Percentiles rank a stretch among this genome's conserved stretches.
These are phyloP conservation scores for Schizaphis graminum DNA, from an alignment of 2,888 invertebrate genomes.

Conservation along the genomic window DNA sequence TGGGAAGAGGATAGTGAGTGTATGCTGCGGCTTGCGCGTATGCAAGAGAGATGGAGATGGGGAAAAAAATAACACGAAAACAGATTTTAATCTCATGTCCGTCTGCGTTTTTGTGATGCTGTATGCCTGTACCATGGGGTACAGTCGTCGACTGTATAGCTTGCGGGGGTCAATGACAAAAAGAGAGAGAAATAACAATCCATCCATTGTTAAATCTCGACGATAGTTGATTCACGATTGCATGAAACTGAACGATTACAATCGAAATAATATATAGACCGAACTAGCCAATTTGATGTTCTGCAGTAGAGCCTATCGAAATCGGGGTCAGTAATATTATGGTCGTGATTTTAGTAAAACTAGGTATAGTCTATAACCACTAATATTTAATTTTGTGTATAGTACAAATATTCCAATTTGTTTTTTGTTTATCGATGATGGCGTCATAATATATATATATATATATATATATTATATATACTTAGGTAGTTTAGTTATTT, in stretches of 20 bases:
- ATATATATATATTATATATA: neutral
- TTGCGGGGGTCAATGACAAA: constrained; percentile 63
- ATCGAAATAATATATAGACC: constrained; percentile 47
- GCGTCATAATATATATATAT: neutral
- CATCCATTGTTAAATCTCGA: constrained; percentile 50
- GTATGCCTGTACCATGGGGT: constrained; percentile 37
- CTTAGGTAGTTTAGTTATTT: neutral
- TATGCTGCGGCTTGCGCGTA: neutral
- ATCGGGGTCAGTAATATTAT: constrained; percentile 28
- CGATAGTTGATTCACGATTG: constrained; percentile 17
- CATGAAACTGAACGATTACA: constrained; percentile 45
- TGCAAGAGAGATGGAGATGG: constrained; percentile 27
- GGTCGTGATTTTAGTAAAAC: constrained; percentile 7
- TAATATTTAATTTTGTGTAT: neutral
- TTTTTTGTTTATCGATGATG: neutral
- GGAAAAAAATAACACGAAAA: constrained; percentile 47
- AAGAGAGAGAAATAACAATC: constrained; percentile 53
- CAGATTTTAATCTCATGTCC: constrained; percentile 41
- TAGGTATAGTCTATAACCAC: neutral
- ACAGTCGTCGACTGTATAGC: constrained; percentile 23
- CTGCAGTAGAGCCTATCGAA: neutral
- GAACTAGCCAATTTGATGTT: constrained; percentile 32
- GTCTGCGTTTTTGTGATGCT: constrained; percentile 55
- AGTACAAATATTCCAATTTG: neutral
- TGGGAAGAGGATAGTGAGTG: constrained; percentile 26